Evolutionary conservation across 2,888 invertebrate genomes (phyloP).

Genomic region (Cheilosia grossa): DNA sequence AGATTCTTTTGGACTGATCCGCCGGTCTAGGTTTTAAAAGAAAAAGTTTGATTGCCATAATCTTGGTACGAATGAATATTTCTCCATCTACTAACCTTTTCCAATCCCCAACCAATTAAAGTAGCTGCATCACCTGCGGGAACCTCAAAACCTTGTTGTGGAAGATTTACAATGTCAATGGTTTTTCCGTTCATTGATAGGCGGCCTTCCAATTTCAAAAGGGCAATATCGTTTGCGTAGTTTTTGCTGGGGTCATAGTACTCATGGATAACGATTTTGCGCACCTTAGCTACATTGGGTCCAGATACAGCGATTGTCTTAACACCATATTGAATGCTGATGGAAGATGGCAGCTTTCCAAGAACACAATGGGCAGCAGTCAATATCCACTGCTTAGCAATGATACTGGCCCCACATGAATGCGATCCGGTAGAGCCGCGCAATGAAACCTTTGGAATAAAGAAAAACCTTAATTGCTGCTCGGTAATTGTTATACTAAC

Average conservation of each 20-base stretch:
- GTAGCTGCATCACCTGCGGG: slow-evolving; percentile 75
- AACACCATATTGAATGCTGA: slow-evolving; percentile 80
- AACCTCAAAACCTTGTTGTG: slow-evolving; percentile 76
- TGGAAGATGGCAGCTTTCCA: slow-evolving; percentile 70
- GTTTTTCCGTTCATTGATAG: slow-evolving; percentile 62
- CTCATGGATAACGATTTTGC: slow-evolving; percentile 78
- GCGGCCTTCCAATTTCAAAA: slow-evolving; percentile 77
- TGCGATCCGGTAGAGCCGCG: slow-evolving; percentile 75
- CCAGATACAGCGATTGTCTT: slow-evolving; percentile 76
- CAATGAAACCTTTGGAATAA: slow-evolving; percentile 44
- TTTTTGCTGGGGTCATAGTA: slow-evolving; percentile 77
- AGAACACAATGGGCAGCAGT: slow-evolving; percentile 82
- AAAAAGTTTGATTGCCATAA: not conserved
- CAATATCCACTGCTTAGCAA: slow-evolving; percentile 79
- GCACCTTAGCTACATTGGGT: slow-evolving; percentile 76
- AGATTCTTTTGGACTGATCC: slow-evolving; percentile 80
- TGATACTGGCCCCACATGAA: slow-evolving; percentile 79
- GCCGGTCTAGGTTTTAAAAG: slow-evolving; percentile 78
- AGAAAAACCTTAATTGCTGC: not conserved
- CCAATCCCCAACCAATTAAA: slow-evolving; percentile 82
- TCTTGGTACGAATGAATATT: not conserved
- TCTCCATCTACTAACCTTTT: slow-evolving; percentile 76
- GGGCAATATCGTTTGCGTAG: slow-evolving; percentile 79
- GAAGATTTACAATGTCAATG: slow-evolving; percentile 73
- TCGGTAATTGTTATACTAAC: not conserved